These are phyloP conservation scores for Apostichopus leukothele DNA, from an alignment of 53 echinoderm and acorn worm species.

Conservation along the genomic window DNA sequence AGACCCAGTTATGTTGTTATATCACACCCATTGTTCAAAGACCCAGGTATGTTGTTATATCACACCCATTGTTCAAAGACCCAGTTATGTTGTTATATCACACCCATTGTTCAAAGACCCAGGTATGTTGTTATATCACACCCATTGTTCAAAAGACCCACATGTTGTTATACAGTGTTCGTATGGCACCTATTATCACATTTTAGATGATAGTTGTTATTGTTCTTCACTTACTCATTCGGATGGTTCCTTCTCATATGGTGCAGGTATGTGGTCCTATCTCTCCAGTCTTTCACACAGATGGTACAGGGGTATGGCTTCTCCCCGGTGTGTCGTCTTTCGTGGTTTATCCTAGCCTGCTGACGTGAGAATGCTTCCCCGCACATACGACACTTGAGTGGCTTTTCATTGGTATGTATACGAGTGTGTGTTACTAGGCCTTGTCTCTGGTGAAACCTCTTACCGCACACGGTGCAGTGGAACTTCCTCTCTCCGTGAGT, in stretches of 20 bases:
- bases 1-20: too few relatives aligned
- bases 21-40: too few relatives aligned
- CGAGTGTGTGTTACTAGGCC: neutral
- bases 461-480: neutral
- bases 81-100: too few relatives aligned
- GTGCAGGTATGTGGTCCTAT: neutral
- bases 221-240: neutral
- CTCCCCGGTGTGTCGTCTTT: constrained; percentile 18
- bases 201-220: too few relatives aligned
- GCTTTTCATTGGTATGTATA: constrained; percentile 19
- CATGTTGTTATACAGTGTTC: too few relatives aligned
- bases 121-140: too few relatives aligned
- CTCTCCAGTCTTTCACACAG: constrained; percentile 13
- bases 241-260: constrained; percentile 23
- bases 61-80: too few relatives aligned
- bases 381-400: neutral
- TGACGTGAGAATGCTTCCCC: neutral
- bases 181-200: too few relatives aligned
- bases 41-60: too few relatives aligned
- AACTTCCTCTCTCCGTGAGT: neutral
- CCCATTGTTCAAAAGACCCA: too few relatives aligned
- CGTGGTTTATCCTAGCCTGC: constrained; percentile 18
- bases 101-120: too few relatives aligned
- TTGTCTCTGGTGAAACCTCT: neutral
- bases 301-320: neutral